Evolutionary conservation across 2,797 vertebrate species (phyloP).

Genomic region (Anguilla anguilla): DNA sequence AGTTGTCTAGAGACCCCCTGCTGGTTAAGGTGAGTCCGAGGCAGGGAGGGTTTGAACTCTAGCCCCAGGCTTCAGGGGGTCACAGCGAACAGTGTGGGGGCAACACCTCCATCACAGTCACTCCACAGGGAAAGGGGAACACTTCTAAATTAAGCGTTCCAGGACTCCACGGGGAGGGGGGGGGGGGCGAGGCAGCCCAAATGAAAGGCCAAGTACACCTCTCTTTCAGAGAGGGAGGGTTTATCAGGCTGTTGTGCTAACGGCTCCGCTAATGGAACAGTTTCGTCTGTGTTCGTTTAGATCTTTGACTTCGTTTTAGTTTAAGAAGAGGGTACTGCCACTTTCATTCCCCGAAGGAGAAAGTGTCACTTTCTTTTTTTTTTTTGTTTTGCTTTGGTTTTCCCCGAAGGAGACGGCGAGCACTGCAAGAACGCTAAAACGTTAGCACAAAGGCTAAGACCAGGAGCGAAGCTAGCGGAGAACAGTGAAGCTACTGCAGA

Average conservation of each 20-base stretch:
- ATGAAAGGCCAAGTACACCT: background rate
- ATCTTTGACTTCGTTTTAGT: too few species aligned
- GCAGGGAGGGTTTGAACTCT: background rate
- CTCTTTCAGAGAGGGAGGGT: background rate
- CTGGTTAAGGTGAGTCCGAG: background rate
- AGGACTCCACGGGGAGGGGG: background rate
- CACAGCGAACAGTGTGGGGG: background rate
- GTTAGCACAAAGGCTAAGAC: background rate
- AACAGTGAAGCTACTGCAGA: background rate
- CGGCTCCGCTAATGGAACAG: too few species aligned
- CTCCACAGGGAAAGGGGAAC: background rate
- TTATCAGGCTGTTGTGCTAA: too few species aligned
- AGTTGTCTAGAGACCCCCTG: slow-evolving; percentile 1
- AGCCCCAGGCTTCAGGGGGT: background rate
- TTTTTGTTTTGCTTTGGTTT: too few species aligned
- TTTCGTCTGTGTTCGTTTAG: too few species aligned
- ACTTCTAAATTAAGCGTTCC: background rate
- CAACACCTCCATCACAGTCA: background rate
- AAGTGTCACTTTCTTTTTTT: background rate
- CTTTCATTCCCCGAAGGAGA: background rate
- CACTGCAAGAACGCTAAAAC: background rate
- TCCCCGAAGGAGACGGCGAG: background rate
- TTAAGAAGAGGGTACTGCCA: background rate
- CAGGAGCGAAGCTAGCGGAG: background rate
- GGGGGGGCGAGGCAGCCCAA: background rate